Evolutionary conservation across 2,113 vertebrate genomes (phyloP).

Genomic region (Odontophorus gujanensis): DNA sequence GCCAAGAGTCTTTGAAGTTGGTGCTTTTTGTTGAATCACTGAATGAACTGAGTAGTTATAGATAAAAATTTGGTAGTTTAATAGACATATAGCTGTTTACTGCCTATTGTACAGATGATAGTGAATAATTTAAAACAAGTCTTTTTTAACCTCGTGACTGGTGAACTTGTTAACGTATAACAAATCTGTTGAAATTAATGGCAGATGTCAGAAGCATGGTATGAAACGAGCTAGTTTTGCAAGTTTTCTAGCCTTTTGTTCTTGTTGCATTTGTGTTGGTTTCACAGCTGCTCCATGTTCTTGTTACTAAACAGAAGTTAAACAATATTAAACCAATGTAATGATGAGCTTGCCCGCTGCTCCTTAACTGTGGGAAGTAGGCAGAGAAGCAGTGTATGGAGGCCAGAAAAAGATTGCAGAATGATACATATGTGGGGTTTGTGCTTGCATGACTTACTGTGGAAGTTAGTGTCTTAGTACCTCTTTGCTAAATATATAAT

Average conservation of each 20-base stretch:
- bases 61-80: background rate
- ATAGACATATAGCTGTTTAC: background rate
- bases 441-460: background rate
- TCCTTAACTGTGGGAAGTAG: background rate
- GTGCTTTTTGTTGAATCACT: background rate
- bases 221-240: background rate
- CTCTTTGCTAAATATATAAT: background rate
- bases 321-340: background rate
- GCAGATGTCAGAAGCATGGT: background rate
- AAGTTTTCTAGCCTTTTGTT: conserved; percentile 1
- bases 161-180: background rate
- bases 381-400: fast-evolving
- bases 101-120: background rate
- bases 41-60: background rate
- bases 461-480: background rate
- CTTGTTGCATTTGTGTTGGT: background rate
- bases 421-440: background rate
- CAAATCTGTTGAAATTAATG: background rate
- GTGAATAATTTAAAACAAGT: background rate
- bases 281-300: background rate
- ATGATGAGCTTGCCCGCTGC: background rate
- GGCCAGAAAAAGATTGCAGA: background rate
- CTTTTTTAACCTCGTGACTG: background rate
- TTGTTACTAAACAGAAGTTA: background rate
- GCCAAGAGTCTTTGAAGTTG: background rate